phyloP scores from a whole-genome alignment of 1,140 invertebrate species.

The Mactra quadrangularis region DNA sequence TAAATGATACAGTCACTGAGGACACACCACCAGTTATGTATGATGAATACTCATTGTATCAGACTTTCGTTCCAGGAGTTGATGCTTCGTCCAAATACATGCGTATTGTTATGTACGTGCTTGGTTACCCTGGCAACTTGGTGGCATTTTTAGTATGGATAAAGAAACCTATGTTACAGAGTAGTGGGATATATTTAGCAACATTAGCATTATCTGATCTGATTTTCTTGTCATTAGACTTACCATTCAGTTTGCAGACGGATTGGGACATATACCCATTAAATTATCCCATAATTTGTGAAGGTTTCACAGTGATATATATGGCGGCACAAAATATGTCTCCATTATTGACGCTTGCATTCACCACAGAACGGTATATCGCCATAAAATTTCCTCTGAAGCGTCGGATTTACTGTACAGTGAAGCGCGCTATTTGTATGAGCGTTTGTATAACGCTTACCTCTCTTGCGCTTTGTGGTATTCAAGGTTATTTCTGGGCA shows the following conservation, averaged over 20 bases:
- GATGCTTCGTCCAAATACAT: conserved; percentile 66
- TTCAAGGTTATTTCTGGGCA: conserved; percentile 80
- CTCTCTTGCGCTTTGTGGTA: conserved; percentile 67
- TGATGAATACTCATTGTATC: conserved; percentile 58
- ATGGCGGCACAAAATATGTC: conserved; percentile 81
- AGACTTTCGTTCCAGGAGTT: conserved; percentile 62
- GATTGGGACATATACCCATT: conserved; percentile 75
- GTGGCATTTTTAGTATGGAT: conserved; percentile 82
- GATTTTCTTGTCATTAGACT: conserved; percentile 77
- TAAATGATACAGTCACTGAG: not conserved
- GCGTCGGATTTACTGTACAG: conserved; percentile 86
- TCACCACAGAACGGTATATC: conserved; percentile 97
- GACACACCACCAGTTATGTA: not conserved
- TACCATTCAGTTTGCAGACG: conserved; percentile 78
- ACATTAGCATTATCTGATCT: conserved; percentile 81
- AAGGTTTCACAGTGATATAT: conserved; percentile 77
- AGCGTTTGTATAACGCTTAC: conserved; percentile 67
- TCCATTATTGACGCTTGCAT: conserved; percentile 86
- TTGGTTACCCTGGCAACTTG: conserved; percentile 82
- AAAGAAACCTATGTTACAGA: conserved; percentile 79
- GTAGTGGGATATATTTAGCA: conserved; percentile 82
- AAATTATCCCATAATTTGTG: conserved; percentile 74
- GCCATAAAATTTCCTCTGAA: conserved; percentile 97
- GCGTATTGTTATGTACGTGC: conserved; percentile 74
- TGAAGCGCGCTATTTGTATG: conserved; percentile 88